Evolutionary conservation across 2,888 invertebrate species (phyloP).

Genomic region (Euproctis similis): DNA sequence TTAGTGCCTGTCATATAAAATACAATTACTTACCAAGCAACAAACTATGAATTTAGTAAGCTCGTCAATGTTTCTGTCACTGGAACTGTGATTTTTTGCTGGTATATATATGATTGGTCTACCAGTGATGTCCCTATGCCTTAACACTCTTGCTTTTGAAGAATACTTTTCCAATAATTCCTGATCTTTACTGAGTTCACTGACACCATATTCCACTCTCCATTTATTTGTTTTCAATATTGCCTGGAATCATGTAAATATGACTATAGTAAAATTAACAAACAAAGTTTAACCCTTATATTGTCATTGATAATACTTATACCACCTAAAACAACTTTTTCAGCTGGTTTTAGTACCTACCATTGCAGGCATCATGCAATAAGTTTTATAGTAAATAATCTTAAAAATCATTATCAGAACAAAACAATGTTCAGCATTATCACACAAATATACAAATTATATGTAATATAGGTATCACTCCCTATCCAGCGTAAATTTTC

Average conservation of each 20-base stretch:
- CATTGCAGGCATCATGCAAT: no score
- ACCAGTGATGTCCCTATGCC: constrained; percentile 82
- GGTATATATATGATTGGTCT: constrained; percentile 87
- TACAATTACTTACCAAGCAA: constrained; percentile 72
- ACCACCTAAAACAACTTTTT: no score
- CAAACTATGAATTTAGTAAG: constrained; percentile 86
- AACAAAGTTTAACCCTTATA: neutral
- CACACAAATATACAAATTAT: no score
- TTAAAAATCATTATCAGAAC: no score
- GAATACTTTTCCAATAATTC: constrained; percentile 75
- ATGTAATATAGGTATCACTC: no score
- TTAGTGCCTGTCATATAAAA: neutral
- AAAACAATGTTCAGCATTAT: no score
- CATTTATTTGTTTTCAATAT: constrained; percentile 87
- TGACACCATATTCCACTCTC: constrained; percentile 83
- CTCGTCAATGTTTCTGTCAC: constrained; percentile 83
- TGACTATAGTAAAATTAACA: neutral
- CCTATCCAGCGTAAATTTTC: no score
- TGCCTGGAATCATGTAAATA: constrained; percentile 70
- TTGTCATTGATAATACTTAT: no score
- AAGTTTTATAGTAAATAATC: no score
- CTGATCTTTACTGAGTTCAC: constrained; percentile 70
- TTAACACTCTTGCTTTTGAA: constrained; percentile 80
- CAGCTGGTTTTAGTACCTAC: no score
- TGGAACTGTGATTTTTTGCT: constrained; percentile 83